Evolutionary conservation across 2,113 vertebrate genomes (phyloP).

Genomic region (Anolis sagrei): DNA sequence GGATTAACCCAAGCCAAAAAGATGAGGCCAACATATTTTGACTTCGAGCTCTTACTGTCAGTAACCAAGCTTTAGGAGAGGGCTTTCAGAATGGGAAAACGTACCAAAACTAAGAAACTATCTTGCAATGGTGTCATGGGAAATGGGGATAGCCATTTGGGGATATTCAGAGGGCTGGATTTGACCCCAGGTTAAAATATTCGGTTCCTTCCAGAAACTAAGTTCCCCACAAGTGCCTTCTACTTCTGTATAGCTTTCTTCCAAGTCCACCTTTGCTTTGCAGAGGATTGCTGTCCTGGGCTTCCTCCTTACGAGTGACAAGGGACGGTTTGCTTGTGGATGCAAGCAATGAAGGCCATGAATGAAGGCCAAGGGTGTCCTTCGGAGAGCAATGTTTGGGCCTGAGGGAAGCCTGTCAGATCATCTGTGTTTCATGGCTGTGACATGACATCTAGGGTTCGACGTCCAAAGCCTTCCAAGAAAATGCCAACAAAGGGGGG

Average conservation of each 20-base stretch:
- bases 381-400: background rate
- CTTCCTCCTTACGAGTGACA: accelerated
- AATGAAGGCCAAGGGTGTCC: background rate
- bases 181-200: too few species aligned
- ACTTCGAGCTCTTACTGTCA: too few species aligned
- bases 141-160: too few species aligned
- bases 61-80: too few species aligned
- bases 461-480: background rate
- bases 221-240: background rate
- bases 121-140: too few species aligned
- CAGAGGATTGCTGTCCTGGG: background rate
- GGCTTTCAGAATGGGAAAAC: too few species aligned
- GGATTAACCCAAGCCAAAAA: too few species aligned
- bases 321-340: background rate
- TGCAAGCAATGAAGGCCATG: background rate
- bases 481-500: background rate
- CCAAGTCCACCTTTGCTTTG: background rate
- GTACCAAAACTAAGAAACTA: too few species aligned
- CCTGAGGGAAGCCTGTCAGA: conserved; percentile 20
- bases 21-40: too few species aligned
- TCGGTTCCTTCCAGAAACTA: accelerated
- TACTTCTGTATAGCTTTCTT: background rate
- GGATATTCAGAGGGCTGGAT: too few species aligned
- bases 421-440: background rate
- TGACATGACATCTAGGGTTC: background rate